These are phyloP conservation scores for Manis javanica DNA, from an alignment of 2,797 vertebrate species.

Conservation along the genomic window DNA sequence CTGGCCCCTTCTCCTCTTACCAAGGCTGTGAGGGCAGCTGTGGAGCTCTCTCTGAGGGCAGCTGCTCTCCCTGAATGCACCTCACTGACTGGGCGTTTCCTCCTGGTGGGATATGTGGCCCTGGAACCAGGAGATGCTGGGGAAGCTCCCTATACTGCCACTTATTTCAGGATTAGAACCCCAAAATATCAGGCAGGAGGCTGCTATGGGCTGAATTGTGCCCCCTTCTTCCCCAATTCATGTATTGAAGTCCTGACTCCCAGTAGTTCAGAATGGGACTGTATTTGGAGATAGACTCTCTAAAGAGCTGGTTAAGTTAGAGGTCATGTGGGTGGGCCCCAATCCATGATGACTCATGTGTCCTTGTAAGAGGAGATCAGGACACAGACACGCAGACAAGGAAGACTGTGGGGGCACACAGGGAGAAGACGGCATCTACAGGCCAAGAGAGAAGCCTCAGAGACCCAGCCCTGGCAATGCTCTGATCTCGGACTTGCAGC, in stretches of 20 bases:
- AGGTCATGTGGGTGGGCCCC: not conserved
- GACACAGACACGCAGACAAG: not conserved
- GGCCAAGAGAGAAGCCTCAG: not conserved
- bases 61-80: not conserved
- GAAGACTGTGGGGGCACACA: not conserved
- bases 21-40: not conserved
- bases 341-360: not conserved
- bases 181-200: not conserved
- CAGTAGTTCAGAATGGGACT: not conserved
- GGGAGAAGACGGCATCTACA: too few relatives aligned
- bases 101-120: rapidly evolving
- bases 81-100: not conserved
- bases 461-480: not conserved
- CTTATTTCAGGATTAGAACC: not conserved
- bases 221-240: not conserved
- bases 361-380: not conserved
- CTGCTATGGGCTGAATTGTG: not conserved
- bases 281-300: not conserved
- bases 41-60: too few relatives aligned
- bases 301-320: not conserved
- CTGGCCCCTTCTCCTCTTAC: not conserved
- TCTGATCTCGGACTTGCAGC: not conserved
- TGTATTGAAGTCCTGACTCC: not conserved
- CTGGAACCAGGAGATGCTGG: not conserved
- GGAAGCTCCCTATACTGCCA: rapidly evolving